A percentile compares a stretch with the other conserved stretches of the same genome.
These are phyloP conservation scores for Recurvirostra avosetta DNA, from an alignment of 2,113 vertebrate genomes.

Conservation along the genomic window DNA sequence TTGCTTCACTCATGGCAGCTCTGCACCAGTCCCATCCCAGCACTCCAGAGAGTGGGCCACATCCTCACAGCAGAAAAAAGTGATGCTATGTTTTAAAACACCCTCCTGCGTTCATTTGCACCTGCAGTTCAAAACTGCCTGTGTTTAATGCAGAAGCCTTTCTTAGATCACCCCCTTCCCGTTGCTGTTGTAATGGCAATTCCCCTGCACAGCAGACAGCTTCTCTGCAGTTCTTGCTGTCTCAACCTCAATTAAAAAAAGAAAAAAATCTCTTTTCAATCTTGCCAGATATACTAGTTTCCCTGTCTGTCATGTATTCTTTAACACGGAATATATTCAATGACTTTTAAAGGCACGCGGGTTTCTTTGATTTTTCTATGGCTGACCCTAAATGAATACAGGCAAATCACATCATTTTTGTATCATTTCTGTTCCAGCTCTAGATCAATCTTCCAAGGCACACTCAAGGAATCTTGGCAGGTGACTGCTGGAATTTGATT, in stretches of 20 bases:
- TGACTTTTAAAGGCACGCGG: background rate
- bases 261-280: background rate
- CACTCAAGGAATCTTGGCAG: background rate
- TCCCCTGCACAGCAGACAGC: background rate
- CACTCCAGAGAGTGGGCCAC: background rate
- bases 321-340: background rate
- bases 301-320: background rate
- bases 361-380: background rate
- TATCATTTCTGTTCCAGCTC: background rate
- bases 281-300: background rate
- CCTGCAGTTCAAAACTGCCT: background rate
- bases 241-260: background rate
- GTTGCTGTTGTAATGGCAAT: background rate
- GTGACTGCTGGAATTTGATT: background rate
- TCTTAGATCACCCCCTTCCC: background rate
- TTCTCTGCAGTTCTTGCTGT: background rate
- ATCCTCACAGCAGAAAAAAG: background rate
- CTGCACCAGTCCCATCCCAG: background rate
- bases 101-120: background rate
- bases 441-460: background rate
- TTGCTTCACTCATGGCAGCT: fast-evolving
- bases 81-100: background rate
- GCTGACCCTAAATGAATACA: background rate
- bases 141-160: background rate
- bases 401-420: background rate